A percentile compares a stretch with the other conserved stretches of the same genome.
Conservation (phyloP, 2,797 vertebrate species). For the Sphenodon punctatus region DNA sequence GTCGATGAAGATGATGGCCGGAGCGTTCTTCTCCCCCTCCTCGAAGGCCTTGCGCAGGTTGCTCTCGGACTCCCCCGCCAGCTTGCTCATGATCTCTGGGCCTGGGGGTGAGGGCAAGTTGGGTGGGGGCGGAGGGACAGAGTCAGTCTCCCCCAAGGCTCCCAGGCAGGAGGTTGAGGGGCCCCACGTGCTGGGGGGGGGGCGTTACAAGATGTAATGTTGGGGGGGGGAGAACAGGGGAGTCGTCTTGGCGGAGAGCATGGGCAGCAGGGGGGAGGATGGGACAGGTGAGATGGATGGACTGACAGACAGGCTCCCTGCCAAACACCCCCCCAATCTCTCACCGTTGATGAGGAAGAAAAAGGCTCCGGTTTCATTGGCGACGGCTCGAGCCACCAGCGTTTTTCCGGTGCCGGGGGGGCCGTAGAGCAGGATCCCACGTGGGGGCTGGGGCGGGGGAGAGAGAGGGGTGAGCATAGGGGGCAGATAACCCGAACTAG, state of each 20-base stretch:
- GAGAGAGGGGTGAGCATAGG: background rate
- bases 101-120: constrained; percentile 26
- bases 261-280: no score
- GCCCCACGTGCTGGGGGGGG: no score
- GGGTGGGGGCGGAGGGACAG: background rate
- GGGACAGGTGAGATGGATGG: no score
- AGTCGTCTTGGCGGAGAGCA: no score
- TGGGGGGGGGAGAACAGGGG: no score
- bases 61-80: constrained; percentile 69
- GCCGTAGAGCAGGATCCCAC: constrained; percentile 80
- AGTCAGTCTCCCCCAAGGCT: background rate
- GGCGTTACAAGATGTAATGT: no score
- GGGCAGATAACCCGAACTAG: background rate
- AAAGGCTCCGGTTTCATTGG: constrained; percentile 81
- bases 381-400: constrained; percentile 80
- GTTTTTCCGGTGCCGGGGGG: constrained; percentile 82
- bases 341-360: constrained; percentile 81
- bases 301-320: no score
- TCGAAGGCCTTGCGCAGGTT: constrained; percentile 71
- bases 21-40: constrained; percentile 69
- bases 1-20: constrained; percentile 72
- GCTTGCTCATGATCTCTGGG: constrained; percentile 71
- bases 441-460: constrained; percentile 72
- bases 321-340: background rate
- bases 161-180: no score